Evolutionary conservation across 37 sponge, comb jelly and placozoan genomes (phyloP).

Genomic region (Ephydatia muelleri): DNA sequence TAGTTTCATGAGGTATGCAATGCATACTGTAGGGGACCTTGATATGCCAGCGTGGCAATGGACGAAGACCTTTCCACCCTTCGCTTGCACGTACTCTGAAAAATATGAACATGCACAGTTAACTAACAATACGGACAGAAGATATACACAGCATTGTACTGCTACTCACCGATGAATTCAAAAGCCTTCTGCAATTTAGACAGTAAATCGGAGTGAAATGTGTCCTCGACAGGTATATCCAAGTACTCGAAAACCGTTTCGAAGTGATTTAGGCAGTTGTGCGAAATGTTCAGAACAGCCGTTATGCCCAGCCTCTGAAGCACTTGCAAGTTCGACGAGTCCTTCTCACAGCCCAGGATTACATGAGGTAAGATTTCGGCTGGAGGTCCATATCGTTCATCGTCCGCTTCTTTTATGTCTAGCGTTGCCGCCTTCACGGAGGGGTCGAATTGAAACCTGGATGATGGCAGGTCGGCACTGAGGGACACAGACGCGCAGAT

Average conservation of each 20-base stretch:
- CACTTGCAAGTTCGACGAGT: slow-evolving; percentile 45
- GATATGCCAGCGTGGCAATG: slow-evolving; percentile 94
- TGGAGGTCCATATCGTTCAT: slow-evolving; percentile 56
- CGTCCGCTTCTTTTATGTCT: not conserved
- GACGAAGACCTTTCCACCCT: slow-evolving; percentile 80
- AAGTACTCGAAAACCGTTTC: slow-evolving; percentile 72
- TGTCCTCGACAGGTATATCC: slow-evolving; percentile 70
- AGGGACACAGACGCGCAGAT: too few relatives aligned
- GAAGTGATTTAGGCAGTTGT: slow-evolving; percentile 78
- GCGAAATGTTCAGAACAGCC: slow-evolving; percentile 80
- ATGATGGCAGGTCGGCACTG: too few relatives aligned
- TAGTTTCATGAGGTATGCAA: slow-evolving; percentile 83
- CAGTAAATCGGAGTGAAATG: slow-evolving; percentile 79
- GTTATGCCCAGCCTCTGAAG: slow-evolving; percentile 69
- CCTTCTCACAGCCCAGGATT: slow-evolving; percentile 74
- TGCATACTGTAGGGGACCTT: slow-evolving; percentile 83
- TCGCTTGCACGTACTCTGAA: slow-evolving; percentile 56
- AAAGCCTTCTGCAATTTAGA: slow-evolving; percentile 67
- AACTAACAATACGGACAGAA: too few relatives aligned
- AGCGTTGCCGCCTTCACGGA: too few relatives aligned
- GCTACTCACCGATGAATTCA: slow-evolving; percentile 79
- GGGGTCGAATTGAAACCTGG: too few relatives aligned
- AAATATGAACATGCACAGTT: too few relatives aligned
- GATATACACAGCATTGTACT: not conserved
- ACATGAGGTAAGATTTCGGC: slow-evolving; percentile 75